Conservation (phyloP, 2,797 vertebrate genomes). For the Alcedo quadribrachys region DNA sequence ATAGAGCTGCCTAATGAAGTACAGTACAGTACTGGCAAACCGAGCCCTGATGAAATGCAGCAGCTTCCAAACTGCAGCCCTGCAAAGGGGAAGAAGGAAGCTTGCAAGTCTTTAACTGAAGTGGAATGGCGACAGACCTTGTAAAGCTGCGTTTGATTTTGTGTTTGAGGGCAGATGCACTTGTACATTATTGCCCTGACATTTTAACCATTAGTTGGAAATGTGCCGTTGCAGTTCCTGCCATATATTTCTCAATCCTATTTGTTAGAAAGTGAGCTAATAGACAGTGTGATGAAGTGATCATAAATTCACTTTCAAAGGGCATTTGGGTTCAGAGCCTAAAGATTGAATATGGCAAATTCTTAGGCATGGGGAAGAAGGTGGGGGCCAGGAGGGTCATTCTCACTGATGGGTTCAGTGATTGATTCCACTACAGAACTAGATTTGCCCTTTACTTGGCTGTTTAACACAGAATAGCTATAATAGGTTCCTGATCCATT, state of each 20-base stretch:
- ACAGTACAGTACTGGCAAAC: slow-evolving; percentile 81
- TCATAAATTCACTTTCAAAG: slow-evolving; percentile 75
- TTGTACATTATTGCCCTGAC: slow-evolving; percentile 68
- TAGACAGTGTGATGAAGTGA: slow-evolving; percentile 60
- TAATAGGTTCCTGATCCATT: slow-evolving; percentile 59
- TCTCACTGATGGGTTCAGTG: slow-evolving; percentile 67
- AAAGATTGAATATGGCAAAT: slow-evolving; percentile 67
- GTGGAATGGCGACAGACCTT: slow-evolving; percentile 44
- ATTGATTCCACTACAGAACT: slow-evolving; percentile 68
- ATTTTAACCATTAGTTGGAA: slow-evolving; percentile 76
- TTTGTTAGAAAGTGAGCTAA: slow-evolving; percentile 65
- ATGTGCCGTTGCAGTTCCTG: slow-evolving; percentile 51
- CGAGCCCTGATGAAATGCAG: slow-evolving; percentile 75
- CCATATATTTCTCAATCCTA: slow-evolving; percentile 66
- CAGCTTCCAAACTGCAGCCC: slow-evolving; percentile 76
- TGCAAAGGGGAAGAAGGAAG: slow-evolving; percentile 72
- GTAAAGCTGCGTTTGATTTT: slow-evolving; percentile 46
- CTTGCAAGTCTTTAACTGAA: slow-evolving; percentile 57
- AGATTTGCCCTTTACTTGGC: slow-evolving; percentile 68
- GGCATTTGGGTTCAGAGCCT: slow-evolving; percentile 65
- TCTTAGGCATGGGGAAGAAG: slow-evolving; percentile 53
- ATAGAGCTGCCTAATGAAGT: slow-evolving; percentile 87
- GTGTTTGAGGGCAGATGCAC: slow-evolving; percentile 62
- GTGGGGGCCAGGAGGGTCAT: slow-evolving; percentile 65
- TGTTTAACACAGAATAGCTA: slow-evolving; percentile 65